A percentile compares a stretch with the other conserved stretches of the same genome.
Evolutionary conservation across 2,113 vertebrate genomes (phyloP).

Genomic region (Neolamprologus tretocephalus): DNA sequence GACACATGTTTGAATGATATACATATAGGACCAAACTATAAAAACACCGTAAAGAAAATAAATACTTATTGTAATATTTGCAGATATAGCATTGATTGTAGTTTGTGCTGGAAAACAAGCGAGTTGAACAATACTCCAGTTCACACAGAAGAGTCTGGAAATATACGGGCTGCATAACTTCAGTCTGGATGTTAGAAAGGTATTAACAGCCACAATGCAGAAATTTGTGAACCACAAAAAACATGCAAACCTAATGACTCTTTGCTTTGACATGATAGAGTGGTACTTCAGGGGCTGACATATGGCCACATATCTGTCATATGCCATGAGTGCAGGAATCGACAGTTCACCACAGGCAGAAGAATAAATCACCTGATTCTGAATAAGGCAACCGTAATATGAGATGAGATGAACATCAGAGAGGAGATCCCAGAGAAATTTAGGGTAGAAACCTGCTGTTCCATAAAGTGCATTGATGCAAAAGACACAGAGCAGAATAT

Average conservation of each 20-base stretch:
- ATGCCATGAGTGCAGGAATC: rapidly evolving
- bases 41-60: rapidly evolving
- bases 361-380: rapidly evolving
- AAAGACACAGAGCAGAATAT: neutral
- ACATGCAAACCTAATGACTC: neutral
- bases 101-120: neutral
- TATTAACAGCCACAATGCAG: rapidly evolving
- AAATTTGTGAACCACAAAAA: rapidly evolving
- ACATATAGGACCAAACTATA: neutral
- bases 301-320: neutral
- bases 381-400: no score
- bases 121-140: neutral
- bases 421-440: no score
- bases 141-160: neutral
- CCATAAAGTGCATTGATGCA: rapidly evolving
- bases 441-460: rapidly evolving
- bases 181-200: rapidly evolving
- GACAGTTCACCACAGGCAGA: rapidly evolving
- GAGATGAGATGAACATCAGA: no score
- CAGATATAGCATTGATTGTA: rapidly evolving
- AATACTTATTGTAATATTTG: neutral
- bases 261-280: neutral
- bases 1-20: neutral
- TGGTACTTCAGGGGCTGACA: neutral
- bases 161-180: neutral